Evolutionary conservation across 2,888 invertebrate genomes (phyloP).

Genomic region (Atethmia centrago): DNA sequence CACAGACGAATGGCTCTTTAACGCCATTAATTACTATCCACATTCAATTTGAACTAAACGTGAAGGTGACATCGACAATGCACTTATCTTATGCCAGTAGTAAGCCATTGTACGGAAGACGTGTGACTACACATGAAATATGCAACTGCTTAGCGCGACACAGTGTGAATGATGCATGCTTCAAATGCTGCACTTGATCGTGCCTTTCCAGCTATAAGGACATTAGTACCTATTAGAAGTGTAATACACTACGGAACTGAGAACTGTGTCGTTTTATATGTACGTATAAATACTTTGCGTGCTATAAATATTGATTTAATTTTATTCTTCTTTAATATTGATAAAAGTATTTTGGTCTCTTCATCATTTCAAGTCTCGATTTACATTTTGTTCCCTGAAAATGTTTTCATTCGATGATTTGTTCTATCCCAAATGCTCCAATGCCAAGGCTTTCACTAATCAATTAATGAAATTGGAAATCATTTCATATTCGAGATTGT

Average conservation of each 20-base stretch:
- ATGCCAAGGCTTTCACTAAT: not conserved
- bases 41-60: slow-evolving; percentile 58
- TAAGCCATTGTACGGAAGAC: slow-evolving; percentile 71
- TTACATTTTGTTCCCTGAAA: not conserved
- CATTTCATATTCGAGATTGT: slow-evolving; percentile 4
- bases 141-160: slow-evolving; percentile 71
- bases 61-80: slow-evolving; percentile 66
- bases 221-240: slow-evolving; percentile 60
- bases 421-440: not conserved
- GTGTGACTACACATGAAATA: slow-evolving; percentile 74
- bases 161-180: slow-evolving; percentile 68
- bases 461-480: slow-evolving; percentile 4
- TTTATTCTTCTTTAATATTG: slow-evolving; percentile 14
- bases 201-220: slow-evolving; percentile 64
- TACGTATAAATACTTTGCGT: slow-evolving; percentile 49
- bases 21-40: slow-evolving; percentile 56
- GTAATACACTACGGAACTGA: slow-evolving; percentile 55
- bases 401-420: not conserved
- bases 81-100: slow-evolving; percentile 69
- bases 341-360: not conserved
- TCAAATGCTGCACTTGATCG: slow-evolving; percentile 64
- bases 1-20: slow-evolving; percentile 8
- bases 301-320: slow-evolving; percentile 54
- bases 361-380: not conserved
- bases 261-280: slow-evolving; percentile 51